A percentile compares a stretch with the other conserved stretches of the same genome.
Conservation (phyloP, 1,140 invertebrate species). For the Agraylea sexmaculata region DNA sequence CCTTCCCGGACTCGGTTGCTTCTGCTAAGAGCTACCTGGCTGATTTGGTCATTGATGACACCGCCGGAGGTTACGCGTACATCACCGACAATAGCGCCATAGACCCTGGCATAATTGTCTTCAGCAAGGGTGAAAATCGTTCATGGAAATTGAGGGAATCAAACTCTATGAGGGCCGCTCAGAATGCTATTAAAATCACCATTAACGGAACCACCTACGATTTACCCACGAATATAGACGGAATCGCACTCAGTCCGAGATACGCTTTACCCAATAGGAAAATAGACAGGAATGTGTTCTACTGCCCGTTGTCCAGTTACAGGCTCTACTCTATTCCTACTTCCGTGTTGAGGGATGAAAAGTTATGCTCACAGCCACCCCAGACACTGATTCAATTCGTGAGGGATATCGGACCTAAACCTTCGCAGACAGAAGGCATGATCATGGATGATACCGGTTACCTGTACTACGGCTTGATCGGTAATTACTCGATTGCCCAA, state of each 20-base stretch:
- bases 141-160: constrained; percentile 55
- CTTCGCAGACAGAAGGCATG: constrained; percentile 56
- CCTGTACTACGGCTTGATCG: constrained; percentile 53
- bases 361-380: constrained; percentile 25
- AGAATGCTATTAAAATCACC: constrained; percentile 42
- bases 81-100: constrained; percentile 52
- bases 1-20: constrained; percentile 43
- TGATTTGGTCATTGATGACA: constrained; percentile 56
- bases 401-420: constrained; percentile 45
- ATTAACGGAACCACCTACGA: constrained; percentile 44
- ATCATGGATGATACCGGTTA: constrained; percentile 52
- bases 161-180: constrained; percentile 46
- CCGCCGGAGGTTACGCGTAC: constrained; percentile 52
- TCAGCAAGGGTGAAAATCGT: constrained; percentile 43
- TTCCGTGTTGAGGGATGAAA: constrained; percentile 41
- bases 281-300: constrained; percentile 46
- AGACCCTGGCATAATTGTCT: constrained; percentile 61
- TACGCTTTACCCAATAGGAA: constrained; percentile 25
- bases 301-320: constrained; percentile 49
- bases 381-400: constrained; percentile 32
- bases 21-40: constrained; percentile 45
- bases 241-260: constrained; percentile 53
- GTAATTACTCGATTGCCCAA: constrained; percentile 49
- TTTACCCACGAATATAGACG: constrained; percentile 45
- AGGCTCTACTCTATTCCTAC: constrained; percentile 49